Percentiles rank a stretch among this genome's conserved stretches.
Conservation (phyloP, 2,113 vertebrate species). For the Myiozetetes cayanensis region DNA sequence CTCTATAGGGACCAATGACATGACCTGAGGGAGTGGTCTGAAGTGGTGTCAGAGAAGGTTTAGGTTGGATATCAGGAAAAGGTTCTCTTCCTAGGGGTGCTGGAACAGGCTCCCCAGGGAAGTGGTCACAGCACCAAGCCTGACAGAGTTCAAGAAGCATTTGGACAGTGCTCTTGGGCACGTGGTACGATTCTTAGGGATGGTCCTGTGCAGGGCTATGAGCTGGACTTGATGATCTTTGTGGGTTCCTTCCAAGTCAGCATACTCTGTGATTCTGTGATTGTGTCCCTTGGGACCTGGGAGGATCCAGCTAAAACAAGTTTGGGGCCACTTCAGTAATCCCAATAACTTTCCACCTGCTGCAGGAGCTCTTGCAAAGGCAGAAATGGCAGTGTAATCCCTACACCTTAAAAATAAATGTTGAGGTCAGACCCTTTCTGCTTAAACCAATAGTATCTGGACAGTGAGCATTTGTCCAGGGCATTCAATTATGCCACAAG, state of each 20-base stretch:
- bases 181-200: neutral
- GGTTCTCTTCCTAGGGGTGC: neutral
- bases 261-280: neutral
- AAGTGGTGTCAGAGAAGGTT: neutral
- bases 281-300: rapidly evolving
- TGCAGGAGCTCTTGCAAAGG: neutral
- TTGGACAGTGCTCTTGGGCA: neutral
- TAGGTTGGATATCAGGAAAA: neutral
- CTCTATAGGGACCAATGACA: neutral
- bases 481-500: neutral
- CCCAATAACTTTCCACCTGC: neutral
- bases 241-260: neutral
- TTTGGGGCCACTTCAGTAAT: neutral
- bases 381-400: neutral
- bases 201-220: neutral
- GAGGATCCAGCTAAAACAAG: neutral
- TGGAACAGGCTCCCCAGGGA: neutral
- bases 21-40: neutral
- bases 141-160: neutral
- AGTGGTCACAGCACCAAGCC: neutral
- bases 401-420: neutral
- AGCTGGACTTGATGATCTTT: neutral
- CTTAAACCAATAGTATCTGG: neutral
- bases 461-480: rapidly evolving
- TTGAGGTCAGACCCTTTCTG: neutral